These are phyloP conservation scores for Hemicentrotus pulcherrimus DNA, from an alignment of 35 echinoderm and acorn worm species.

Conservation along the genomic window DNA sequence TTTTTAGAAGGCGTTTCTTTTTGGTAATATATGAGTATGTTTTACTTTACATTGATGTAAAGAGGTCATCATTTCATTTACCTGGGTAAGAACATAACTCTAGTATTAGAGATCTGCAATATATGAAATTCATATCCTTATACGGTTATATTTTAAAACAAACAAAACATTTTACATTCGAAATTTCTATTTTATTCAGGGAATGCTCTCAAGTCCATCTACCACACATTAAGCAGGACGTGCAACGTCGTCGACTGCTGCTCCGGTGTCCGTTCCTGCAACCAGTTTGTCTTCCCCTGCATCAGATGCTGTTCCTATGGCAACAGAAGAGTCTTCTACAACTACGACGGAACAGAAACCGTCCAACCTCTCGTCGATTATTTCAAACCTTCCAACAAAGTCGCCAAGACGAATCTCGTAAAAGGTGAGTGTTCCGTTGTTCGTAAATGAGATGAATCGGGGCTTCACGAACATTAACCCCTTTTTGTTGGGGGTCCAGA, in stretches of 20 bases:
- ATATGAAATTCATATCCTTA: not conserved
- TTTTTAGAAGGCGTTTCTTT: too few relatives aligned
- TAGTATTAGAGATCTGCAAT: not conserved
- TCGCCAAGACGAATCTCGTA: slow-evolving; percentile 63
- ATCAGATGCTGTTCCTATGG: slow-evolving; percentile 80
- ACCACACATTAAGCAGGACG: slow-evolving; percentile 60
- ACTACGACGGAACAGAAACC: slow-evolving; percentile 90
- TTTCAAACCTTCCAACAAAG: slow-evolving; percentile 74
- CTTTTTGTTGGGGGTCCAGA: not conserved
- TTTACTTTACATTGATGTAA: too few relatives aligned
- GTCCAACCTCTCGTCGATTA: slow-evolving; percentile 85
- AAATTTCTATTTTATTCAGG: slow-evolving; percentile 2
- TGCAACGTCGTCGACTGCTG: slow-evolving; percentile 93
- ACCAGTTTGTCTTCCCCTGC: slow-evolving; percentile 88
- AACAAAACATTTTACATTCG: not conserved
- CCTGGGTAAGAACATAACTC: not conserved
- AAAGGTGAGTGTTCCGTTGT: slow-evolving; percentile 65
- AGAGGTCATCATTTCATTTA: too few relatives aligned
- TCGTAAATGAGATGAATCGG: not conserved
- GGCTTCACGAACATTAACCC: not conserved
- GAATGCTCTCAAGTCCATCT: slow-evolving; percentile 55
- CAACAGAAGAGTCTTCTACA: slow-evolving; percentile 81
- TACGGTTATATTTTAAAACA: not conserved
- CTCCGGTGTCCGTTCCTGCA: slow-evolving; percentile 67
- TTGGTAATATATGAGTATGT: too few relatives aligned